These are phyloP conservation scores for Megathymus violae DNA, from an alignment of 1,140 invertebrate genomes.

Conservation along the genomic window DNA sequence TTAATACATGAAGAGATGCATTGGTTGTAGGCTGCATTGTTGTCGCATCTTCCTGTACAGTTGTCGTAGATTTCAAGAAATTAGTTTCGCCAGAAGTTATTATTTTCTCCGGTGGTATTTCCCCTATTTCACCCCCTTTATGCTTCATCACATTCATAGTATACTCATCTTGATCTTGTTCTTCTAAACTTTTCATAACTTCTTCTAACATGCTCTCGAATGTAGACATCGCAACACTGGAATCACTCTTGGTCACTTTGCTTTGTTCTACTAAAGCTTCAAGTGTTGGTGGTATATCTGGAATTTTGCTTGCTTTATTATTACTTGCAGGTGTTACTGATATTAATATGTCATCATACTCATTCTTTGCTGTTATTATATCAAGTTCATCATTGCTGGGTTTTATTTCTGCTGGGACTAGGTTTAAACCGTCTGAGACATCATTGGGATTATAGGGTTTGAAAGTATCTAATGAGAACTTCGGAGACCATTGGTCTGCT, in stretches of 20 bases:
- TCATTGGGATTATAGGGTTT: conserved; percentile 84
- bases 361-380: conserved; percentile 79
- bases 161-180: conserved; percentile 82
- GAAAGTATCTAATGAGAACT: conserved; percentile 83
- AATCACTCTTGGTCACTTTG: conserved; percentile 67
- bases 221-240: conserved; percentile 66
- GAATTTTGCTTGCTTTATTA: conserved; percentile 65
- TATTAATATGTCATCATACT: conserved; percentile 77
- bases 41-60: conserved; percentile 49
- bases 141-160: conserved; percentile 78
- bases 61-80: conserved; percentile 52
- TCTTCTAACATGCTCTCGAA: conserved; percentile 83
- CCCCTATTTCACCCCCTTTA: conserved; percentile 81
- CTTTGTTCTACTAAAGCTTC: conserved; percentile 76
- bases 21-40: conserved; percentile 46
- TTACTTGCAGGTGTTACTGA: conserved; percentile 78
- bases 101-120: conserved; percentile 77
- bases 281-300: conserved; percentile 74
- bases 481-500: conserved; percentile 87
- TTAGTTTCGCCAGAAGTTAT: conserved; percentile 67
- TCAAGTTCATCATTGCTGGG: conserved; percentile 64
- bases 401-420: conserved; percentile 49
- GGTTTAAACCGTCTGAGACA: conserved; percentile 70
- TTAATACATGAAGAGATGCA: conserved; percentile 37
- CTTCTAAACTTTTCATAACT: conserved; percentile 82